A percentile compares a stretch with the other conserved stretches of the same genome.
phyloP scores from a whole-genome alignment of 1,140 invertebrate species.

The Notospermus geniculatus region DNA sequence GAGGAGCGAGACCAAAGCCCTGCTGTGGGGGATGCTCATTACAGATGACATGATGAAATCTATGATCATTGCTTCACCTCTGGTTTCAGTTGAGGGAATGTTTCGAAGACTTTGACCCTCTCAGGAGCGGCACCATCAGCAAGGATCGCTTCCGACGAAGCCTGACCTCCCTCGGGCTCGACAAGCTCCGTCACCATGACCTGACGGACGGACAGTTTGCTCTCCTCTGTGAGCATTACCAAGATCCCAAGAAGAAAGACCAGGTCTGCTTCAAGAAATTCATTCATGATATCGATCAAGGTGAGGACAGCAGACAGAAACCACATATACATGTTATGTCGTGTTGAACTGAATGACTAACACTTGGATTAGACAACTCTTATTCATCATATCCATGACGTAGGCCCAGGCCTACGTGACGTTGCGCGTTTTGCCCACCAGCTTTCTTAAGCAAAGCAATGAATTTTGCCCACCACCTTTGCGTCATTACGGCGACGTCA shows the following conservation, averaged over 20 bases:
- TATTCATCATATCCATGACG: too few species aligned
- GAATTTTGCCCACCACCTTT: too few species aligned
- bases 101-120: conserved; percentile 52
- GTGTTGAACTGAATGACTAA: neutral
- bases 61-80: conserved; percentile 11
- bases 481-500: too few species aligned
- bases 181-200: conserved; percentile 49
- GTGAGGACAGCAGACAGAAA: conserved; percentile 33
- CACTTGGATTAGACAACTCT: neutral
- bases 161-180: conserved; percentile 46
- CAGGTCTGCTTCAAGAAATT: conserved; percentile 51
- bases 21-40: too few species aligned
- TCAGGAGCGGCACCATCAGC: conserved; percentile 49
- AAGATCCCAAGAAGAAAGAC: conserved; percentile 39
- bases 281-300: conserved; percentile 50
- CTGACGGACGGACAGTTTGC: conserved; percentile 47
- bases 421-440: too few species aligned
- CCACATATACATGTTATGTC: too few species aligned
- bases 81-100: conserved; percentile 41
- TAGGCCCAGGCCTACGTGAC: too few species aligned
- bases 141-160: conserved; percentile 50
- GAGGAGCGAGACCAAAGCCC: too few species aligned
- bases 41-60: too few species aligned
- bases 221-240: conserved; percentile 42
- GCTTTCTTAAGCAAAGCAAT: too few species aligned